Conservation (phyloP, 1,140 invertebrate genomes). For the Caenorhabditis inopinata region DNA sequence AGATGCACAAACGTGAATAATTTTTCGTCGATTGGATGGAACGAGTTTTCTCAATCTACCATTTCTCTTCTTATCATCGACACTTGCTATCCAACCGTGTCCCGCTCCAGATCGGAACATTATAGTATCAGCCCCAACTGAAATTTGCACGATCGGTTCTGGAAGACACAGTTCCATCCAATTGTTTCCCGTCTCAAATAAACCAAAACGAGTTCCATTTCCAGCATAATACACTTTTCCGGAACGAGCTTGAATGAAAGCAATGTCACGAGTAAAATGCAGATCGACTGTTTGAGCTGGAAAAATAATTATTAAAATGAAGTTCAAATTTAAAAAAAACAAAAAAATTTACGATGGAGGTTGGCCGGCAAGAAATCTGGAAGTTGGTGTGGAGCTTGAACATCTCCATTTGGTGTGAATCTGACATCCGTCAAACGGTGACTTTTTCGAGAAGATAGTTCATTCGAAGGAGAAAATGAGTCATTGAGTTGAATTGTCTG, state of each 20-base stretch:
- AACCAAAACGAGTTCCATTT: slow-evolving; percentile 51
- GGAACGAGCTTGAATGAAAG: slow-evolving; percentile 56
- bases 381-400: slow-evolving; percentile 38
- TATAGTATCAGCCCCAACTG: slow-evolving; percentile 51
- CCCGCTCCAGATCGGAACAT: slow-evolving; percentile 60
- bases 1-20: slow-evolving; percentile 32
- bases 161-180: slow-evolving; percentile 58
- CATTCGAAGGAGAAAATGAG: slow-evolving; percentile 36
- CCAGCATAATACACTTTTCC: slow-evolving; percentile 64
- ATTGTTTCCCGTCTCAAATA: slow-evolving; percentile 49
- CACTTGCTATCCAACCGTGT: slow-evolving; percentile 57
- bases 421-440: slow-evolving; percentile 55
- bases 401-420: slow-evolving; percentile 54
- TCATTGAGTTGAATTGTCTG: slow-evolving; percentile 39
- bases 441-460: slow-evolving; percentile 29
- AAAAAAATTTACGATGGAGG: slow-evolving; percentile 29
- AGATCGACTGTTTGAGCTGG: slow-evolving; percentile 54
- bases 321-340: background rate
- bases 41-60: slow-evolving; percentile 50
- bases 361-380: slow-evolving; percentile 38
- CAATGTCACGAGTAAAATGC: slow-evolving; percentile 55
- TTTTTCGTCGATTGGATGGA: slow-evolving; percentile 51
- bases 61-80: slow-evolving; percentile 34
- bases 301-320: background rate
- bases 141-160: slow-evolving; percentile 57